A percentile compares a stretch with the other conserved stretches of the same genome.
These are phyloP conservation scores for Dallia pectoralis DNA, from an alignment of 2,797 vertebrate genomes.

Conservation along the genomic window DNA sequence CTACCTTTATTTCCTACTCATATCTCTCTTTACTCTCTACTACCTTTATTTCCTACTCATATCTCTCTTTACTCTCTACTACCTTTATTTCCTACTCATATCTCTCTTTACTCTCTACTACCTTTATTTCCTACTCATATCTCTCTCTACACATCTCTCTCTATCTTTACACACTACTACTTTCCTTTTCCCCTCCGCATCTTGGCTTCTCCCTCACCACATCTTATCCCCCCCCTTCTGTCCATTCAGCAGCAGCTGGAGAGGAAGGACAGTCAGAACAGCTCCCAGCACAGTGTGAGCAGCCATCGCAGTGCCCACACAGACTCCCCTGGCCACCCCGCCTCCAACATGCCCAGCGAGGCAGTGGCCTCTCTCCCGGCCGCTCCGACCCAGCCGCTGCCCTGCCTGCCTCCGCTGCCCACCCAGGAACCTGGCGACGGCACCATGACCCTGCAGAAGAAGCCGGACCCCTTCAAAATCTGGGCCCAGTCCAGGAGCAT, in stretches of 20 bases:
- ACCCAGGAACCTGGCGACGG: constrained; percentile 78
- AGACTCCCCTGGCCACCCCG: constrained; percentile 84
- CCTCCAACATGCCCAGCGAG: constrained; percentile 79
- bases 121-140: too few species aligned
- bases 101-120: too few species aligned
- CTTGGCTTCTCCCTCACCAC: background rate
- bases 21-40: too few species aligned
- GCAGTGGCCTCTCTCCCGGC: constrained; percentile 74
- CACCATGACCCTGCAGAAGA: constrained; percentile 89
- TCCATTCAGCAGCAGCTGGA: constrained; percentile 87
- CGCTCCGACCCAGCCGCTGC: constrained; percentile 76
- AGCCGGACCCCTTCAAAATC: constrained; percentile 99
- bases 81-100: too few species aligned
- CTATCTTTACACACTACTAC: constrained; percentile 12
- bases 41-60: too few species aligned
- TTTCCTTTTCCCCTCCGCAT: constrained; percentile 12
- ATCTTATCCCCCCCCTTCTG: constrained; percentile 10
- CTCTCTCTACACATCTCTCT: too few species aligned
- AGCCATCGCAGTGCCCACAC: constrained; percentile 91
- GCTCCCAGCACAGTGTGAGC: constrained; percentile 92
- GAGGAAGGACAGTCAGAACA: constrained; percentile 95
- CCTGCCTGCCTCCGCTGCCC: constrained; percentile 74
- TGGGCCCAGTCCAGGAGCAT: constrained; percentile 99
- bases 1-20: too few species aligned
- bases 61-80: too few species aligned